These are phyloP conservation scores for Poecilobothrus nobilitatus DNA, from an alignment of 2,888 invertebrate genomes.

Conservation along the genomic window DNA sequence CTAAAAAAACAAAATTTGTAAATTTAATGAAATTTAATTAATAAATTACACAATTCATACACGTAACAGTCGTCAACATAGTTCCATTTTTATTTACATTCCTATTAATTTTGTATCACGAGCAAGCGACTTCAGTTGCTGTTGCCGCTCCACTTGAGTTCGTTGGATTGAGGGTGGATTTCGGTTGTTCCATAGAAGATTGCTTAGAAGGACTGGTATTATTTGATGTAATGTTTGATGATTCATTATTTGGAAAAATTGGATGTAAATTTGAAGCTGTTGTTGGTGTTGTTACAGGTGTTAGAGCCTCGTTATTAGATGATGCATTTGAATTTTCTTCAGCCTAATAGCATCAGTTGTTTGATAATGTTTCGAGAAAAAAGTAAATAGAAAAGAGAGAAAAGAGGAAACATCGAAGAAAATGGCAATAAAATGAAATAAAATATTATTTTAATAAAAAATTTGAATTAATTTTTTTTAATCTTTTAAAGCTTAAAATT, in stretches of 20 bases:
- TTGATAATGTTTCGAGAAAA: constrained; percentile 9
- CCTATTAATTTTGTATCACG: constrained; percentile 33
- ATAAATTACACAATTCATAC: not conserved
- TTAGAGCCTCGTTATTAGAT: constrained; percentile 29
- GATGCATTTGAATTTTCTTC: constrained; percentile 43
- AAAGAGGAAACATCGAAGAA: constrained; percentile 11
- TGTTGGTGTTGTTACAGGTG: constrained; percentile 34
- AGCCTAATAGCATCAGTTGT: constrained; percentile 7
- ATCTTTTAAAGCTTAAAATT: not conserved
- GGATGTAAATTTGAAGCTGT: constrained; percentile 27
- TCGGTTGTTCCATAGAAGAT: constrained; percentile 8
- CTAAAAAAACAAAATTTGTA: not conserved
- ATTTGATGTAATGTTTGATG: constrained; percentile 17
- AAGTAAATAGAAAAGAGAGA: constrained; percentile 10
- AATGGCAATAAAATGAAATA: constrained; percentile 15
- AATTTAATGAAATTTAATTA: too few species aligned
- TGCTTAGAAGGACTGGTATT: constrained; percentile 18
- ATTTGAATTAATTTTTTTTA: constrained; percentile 2
- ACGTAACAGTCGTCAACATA: constrained; percentile 9
- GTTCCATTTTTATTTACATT: not conserved
- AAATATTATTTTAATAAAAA: constrained; percentile 11
- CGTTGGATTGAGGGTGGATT: not conserved
- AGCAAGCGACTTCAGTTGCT: constrained; percentile 41
- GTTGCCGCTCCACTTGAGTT: constrained; percentile 21
- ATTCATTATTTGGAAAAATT: constrained; percentile 16